Evolutionary conservation across 2,888 invertebrate species (phyloP), one percentile per base, ranked within the genome.

Genomic region (Agonopterix arenella): DNA sequence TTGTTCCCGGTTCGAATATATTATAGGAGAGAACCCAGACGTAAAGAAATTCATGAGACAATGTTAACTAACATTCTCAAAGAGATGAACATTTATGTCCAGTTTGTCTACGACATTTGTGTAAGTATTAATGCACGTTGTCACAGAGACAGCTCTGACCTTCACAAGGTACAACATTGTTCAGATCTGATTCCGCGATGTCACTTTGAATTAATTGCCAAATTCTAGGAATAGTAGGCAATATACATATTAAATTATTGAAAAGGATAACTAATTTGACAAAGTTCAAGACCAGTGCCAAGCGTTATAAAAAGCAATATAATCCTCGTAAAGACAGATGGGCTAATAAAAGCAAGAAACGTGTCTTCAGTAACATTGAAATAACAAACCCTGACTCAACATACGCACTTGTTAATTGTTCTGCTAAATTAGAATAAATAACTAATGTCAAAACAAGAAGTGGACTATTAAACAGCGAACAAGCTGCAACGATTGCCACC

Each of bases 401-500:
- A 28, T 28, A 28, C 28, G 28, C 28, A 46, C 50, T 50, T 45
- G 50, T 37, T 48, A 52, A 48, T 46, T 45, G 47, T 49, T 45
- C 42, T 47, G 52, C 49, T 53, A 51, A 47, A 54, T 49, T 45
- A 37, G 47, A 11, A 43, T 40, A 40, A 51, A 10, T 28, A 28
- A 28, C 28, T 46, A 40, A 9, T 43, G 51, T 64, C 56, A 60
- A 61, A 56, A 62, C 56, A 56, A 56, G 59, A 63, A 61, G 59
- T 60, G 61, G 52, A 28, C 56, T 63, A 72, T 73, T 63, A 60
- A 67, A 69, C 65, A 51, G 61, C 51, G 57, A 59, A 55, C 60
- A 58, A 58, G 66, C 67, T 65, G 61, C 71, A 60, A 62, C 64
- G 58, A 61, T 51, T 52, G 53, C 76, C 81, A 76, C 81, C 79